Evolutionary conservation across 1,140 invertebrate genomes (phyloP).

Genomic region (Drosophila prosaltans): DNA sequence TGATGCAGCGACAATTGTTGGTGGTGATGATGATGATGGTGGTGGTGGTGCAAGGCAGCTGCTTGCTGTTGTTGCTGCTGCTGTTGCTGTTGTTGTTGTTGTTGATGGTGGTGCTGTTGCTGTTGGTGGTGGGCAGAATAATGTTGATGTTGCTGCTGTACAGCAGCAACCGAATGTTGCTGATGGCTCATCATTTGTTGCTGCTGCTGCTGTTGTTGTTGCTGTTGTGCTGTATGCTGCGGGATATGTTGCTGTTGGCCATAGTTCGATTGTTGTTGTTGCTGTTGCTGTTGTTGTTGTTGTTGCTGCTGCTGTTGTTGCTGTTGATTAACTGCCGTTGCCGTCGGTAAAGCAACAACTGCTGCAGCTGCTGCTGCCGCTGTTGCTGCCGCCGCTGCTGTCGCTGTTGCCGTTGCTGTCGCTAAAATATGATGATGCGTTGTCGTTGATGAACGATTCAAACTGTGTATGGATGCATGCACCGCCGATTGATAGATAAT

Average conservation of each 20-base stretch:
- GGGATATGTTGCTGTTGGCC: conserved; percentile 19
- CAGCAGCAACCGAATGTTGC: conserved; percentile 48
- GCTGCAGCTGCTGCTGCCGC: conserved; percentile 58
- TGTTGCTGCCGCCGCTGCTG: conserved; percentile 58
- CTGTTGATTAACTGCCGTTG: conserved; percentile 41
- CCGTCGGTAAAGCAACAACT: conserved; percentile 21
- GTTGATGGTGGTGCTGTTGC: conserved; percentile 46
- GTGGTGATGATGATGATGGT: conserved; percentile 78
- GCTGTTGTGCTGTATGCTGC: conserved; percentile 40
- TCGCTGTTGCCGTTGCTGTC: conserved; percentile 66
- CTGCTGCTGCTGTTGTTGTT: conserved; percentile 57
- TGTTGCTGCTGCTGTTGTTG: conserved; percentile 41
- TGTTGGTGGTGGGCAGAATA: conserved; percentile 51
- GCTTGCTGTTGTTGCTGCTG: conserved; percentile 55
- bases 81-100: conserved; percentile 46
- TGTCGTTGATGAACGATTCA: conserved; percentile 72
- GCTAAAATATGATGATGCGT: conserved; percentile 80
- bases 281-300: conserved; percentile 42
- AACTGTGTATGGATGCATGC: conserved; percentile 81
- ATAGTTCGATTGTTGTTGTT: conserved; percentile 20
- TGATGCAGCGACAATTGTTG: conserved; percentile 81
- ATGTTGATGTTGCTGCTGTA: conserved; percentile 60
- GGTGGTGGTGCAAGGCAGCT: conserved; percentile 65
- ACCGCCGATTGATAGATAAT: conserved; percentile 83
- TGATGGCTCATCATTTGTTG: conserved; percentile 56